Evolutionary conservation across 2,797 vertebrate genomes (phyloP).

Genomic region (Crypturellus tataupa): DNA sequence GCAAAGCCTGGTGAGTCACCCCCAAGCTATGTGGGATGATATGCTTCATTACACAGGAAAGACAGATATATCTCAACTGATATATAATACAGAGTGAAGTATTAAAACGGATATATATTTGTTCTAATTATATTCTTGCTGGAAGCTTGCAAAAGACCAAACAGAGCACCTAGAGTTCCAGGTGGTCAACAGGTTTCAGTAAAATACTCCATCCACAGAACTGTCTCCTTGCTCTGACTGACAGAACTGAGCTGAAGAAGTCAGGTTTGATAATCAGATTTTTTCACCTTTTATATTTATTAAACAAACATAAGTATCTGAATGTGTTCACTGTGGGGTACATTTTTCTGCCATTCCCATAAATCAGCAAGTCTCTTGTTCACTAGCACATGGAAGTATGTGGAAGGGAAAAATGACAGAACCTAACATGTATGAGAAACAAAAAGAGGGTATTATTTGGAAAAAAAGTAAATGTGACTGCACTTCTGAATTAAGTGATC

Average conservation of each 20-base stretch:
- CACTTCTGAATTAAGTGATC: neutral
- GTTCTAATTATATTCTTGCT: constrained; percentile 70
- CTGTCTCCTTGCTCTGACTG: neutral
- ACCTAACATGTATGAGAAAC: neutral
- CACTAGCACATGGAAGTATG: neutral
- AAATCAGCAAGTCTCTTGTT: neutral
- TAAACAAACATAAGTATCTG: neutral
- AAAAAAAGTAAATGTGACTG: neutral
- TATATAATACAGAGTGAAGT: constrained; percentile 62
- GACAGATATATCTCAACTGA: constrained; percentile 68
- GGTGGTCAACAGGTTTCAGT: constrained; percentile 50
- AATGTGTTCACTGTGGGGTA: neutral
- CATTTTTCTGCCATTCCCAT: neutral
- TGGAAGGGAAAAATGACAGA: neutral
- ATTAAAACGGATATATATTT: constrained; percentile 64
- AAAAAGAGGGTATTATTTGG: neutral
- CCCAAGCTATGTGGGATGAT: constrained; percentile 60
- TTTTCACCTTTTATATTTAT: neutral
- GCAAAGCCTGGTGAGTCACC: constrained; percentile 46
- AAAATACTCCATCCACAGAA: neutral
- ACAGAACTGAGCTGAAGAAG: neutral
- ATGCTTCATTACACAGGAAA: constrained; percentile 70
- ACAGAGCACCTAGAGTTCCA: constrained; percentile 25
- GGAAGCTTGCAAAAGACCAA: constrained; percentile 36
- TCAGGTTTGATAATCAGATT: neutral